Base-by-base conservation (phyloP, 2,888 invertebrate genomes). In the Nebria brevicollis region DNA sequence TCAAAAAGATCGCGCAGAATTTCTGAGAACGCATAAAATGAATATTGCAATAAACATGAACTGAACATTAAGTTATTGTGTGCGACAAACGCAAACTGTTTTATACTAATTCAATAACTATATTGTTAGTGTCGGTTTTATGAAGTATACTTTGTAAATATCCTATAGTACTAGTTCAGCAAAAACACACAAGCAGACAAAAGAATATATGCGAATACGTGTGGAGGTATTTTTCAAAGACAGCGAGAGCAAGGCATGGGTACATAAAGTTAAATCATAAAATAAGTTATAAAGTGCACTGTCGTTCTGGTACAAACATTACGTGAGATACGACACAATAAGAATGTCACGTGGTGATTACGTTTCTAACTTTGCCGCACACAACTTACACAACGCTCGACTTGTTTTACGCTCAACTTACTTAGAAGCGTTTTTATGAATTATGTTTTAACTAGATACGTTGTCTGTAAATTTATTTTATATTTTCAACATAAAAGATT, bases 281-380 rank as follows among this genome's bases (percentile, higher is more conserved):
- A 76, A 76, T 66, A 76, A 76, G 76, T 76, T 76, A 65, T 76
- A 76, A 76, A 76, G 76, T 41, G 42, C 42, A 41, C 13, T 15
- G 66, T 34, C 66, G 42, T 41, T 34, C 41, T 20, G 13, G 66
- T 15, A 75, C 43, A 75, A 34, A 41, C 66, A 26, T 25, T 76
- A 76, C 70, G 70, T 70, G 70, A 70, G 70, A 70, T 70, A 70
- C 70, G 25, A 20, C 70, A 70, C 76, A 76, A 76, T 76, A 76
- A 76, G 54, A 68, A 76, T 76, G 76, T 76, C 76, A 76, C 68
- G 68, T 76, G 76, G 65, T 76, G 76, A 76, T 76, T 76, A 76
- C 76, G 76, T 42, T 75, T 70, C 70, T 54, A 70, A 70, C 26
- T 70, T 70, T 70, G 20, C 25, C 15, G 20, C 70, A 70, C 25